Evolutionary conservation across 2,797 vertebrate species (phyloP).

Genomic region (Gobio occitaniae): DNA sequence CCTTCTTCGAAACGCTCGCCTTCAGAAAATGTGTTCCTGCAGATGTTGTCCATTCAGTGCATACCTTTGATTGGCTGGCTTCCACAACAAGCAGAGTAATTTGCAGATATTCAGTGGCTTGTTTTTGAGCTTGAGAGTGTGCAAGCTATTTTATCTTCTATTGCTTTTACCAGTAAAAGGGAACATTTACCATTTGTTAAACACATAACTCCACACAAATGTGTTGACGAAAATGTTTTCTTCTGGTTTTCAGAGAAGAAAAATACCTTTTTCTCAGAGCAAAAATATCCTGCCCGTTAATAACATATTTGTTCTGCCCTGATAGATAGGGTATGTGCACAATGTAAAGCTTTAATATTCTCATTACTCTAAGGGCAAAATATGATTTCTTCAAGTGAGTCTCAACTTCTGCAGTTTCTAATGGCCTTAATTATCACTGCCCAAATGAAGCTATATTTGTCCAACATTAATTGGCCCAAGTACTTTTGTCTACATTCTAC

Average conservation of each 20-base stretch:
- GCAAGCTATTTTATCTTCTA: slow-evolving; percentile 77
- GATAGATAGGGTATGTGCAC: slow-evolving; percentile 37
- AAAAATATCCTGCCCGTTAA: slow-evolving; percentile 54
- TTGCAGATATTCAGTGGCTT: slow-evolving; percentile 79
- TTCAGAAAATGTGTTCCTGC: slow-evolving; percentile 76
- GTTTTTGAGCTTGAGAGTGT: slow-evolving; percentile 76
- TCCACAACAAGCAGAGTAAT: slow-evolving; percentile 82
- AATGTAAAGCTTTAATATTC: slow-evolving; percentile 43
- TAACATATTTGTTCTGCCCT: slow-evolving; percentile 60
- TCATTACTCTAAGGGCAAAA: slow-evolving; percentile 46
- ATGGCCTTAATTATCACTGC: not conserved
- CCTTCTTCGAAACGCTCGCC: slow-evolving; percentile 68
- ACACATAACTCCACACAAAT: slow-evolving; percentile 69
- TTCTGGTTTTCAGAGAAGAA: slow-evolving; percentile 43
- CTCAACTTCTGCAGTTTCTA: slow-evolving; percentile 18
- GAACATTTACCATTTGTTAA: slow-evolving; percentile 67
- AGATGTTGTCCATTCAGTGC: slow-evolving; percentile 84
- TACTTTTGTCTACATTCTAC: too few species aligned
- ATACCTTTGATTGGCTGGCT: slow-evolving; percentile 79
- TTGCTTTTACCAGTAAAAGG: slow-evolving; percentile 69
- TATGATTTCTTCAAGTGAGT: slow-evolving; percentile 39
- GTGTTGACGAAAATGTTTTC: slow-evolving; percentile 59
- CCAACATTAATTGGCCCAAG: not conserved
- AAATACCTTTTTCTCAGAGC: slow-evolving; percentile 32
- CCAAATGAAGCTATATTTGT: not conserved